These are phyloP conservation scores for Neolamprologus brichardi DNA, from an alignment of 2,113 vertebrate species.

Conservation along the genomic window DNA sequence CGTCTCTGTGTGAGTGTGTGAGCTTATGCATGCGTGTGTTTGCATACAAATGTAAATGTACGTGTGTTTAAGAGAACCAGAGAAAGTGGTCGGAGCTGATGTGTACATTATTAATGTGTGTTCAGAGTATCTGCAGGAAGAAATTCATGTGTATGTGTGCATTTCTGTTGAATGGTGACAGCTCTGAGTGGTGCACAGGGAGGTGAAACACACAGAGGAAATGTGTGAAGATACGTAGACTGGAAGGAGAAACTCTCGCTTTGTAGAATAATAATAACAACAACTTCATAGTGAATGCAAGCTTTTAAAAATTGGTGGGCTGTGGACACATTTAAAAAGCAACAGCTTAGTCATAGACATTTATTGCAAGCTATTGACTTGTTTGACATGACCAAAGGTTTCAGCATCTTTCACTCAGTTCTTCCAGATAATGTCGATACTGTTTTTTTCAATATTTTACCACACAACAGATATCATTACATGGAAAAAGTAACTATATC, in stretches of 20 bases:
- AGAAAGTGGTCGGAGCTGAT: constrained; percentile 3
- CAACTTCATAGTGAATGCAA: neutral
- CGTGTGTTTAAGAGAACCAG: neutral
- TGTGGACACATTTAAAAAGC: neutral
- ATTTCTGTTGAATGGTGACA: constrained; percentile 23
- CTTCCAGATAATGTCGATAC: neutral
- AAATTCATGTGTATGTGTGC: neutral
- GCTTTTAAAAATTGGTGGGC: neutral
- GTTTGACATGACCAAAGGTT: neutral
- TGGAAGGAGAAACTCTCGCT: neutral
- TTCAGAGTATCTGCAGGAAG: neutral
- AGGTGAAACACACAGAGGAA: constrained; percentile 35
- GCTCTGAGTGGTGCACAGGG: neutral
- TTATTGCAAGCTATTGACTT: neutral
- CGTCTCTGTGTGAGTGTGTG: neutral
- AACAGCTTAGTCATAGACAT: neutral
- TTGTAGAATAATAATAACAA: neutral
- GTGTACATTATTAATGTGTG: neutral
- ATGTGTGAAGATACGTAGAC: constrained; percentile 24
- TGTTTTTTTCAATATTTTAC: neutral
- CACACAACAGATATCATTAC: neutral
- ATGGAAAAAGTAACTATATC: neutral
- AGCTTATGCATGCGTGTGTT: neutral
- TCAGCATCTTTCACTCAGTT: neutral
- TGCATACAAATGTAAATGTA: neutral